Conservation (phyloP, 1,140 invertebrate species). For the Bombus superbus region DNA sequence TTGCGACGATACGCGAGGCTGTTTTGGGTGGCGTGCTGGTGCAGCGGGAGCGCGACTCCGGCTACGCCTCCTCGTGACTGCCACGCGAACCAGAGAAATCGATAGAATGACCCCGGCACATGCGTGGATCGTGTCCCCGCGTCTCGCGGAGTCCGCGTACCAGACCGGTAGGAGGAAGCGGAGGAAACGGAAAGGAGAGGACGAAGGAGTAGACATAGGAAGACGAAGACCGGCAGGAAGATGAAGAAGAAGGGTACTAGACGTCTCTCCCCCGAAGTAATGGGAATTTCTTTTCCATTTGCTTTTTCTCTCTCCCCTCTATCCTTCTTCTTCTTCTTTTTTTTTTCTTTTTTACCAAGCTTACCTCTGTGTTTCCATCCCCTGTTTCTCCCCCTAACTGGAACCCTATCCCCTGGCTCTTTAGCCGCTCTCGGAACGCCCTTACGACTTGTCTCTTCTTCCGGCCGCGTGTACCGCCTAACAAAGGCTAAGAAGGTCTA, state of each 20-base stretch:
- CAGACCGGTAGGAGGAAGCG: slow-evolving; percentile 53
- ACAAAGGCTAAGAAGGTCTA: slow-evolving; percentile 53
- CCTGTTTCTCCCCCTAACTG: background rate
- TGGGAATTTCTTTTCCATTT: slow-evolving; percentile 77
- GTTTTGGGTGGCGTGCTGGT: slow-evolving; percentile 78
- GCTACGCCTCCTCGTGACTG: slow-evolving; percentile 64
- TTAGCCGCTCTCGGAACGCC: slow-evolving; percentile 42
- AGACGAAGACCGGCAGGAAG: slow-evolving; percentile 33
- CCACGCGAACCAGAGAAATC: slow-evolving; percentile 75
- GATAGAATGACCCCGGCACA: slow-evolving; percentile 76
- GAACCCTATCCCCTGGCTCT: slow-evolving; percentile 36
- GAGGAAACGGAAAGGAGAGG: slow-evolving; percentile 33
- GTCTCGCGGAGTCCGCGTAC: slow-evolving; percentile 27
- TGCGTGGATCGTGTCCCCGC: slow-evolving; percentile 70
- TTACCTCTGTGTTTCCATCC: slow-evolving; percentile 35
- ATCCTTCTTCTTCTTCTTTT: slow-evolving; percentile 58
- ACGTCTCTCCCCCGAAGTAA: slow-evolving; percentile 73
- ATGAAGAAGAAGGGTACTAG: slow-evolving; percentile 69
- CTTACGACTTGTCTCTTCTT: slow-evolving; percentile 48
- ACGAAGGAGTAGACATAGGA: slow-evolving; percentile 33
- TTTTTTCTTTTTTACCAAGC: background rate
- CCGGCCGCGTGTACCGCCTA: slow-evolving; percentile 27
- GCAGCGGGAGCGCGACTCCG: slow-evolving; percentile 66
- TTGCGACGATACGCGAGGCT: slow-evolving; percentile 79
- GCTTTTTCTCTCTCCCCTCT: slow-evolving; percentile 48